Evolutionary conservation across 2,797 vertebrate species (phyloP), one percentile per base, ranked within the genome.

Genomic region (Antrozous pallidus): DNA sequence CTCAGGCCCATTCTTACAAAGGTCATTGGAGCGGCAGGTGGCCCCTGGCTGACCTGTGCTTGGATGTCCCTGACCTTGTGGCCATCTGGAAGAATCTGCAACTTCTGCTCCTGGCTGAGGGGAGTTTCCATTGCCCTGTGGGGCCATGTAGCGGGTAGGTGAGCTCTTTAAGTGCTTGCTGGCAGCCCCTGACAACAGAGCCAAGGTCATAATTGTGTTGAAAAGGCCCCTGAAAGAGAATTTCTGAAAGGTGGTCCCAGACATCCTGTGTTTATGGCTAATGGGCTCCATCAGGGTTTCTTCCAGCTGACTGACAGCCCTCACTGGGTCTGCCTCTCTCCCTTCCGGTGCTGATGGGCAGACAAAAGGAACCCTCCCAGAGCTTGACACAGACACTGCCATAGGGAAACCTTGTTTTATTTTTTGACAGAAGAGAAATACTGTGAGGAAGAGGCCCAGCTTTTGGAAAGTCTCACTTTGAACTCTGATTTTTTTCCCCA

Each of bases 141-240:
- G 10, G 33, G n/a, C 20, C 56, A 36, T 58, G 84, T 33, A 94
- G 40, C 74, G 65, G 80, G 24, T 63, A 70, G 83, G 87, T 47
- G 56, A 93, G 28, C 85, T 84, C 26, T 63, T 78, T 92, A 93
- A 90, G 90, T 88, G 81, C 94, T 88, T 79, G 63, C 42, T 75
- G 69, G 82, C 69, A 83, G 26, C 38, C n/a, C 77, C n/a, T 91
- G 93, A 79, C 70, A 78, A 49, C 47, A 63, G 77, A 54, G 63
- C 75, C 84, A 78, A 47, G 65, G 56, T 87, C 33, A 17, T 70
- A 47, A 78, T 61, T 87, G 42, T 42, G 45, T 24, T 28, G 77
- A 78, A 89, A 96, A 90, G 40, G 24, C 90, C 61, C 26, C 36
- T 74, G 83, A 77, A 82, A 69, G 61, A 54, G 69, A 75, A 65